Percentiles rank a stretch among this genome's conserved stretches.
phyloP scores from a whole-genome alignment of 1,140 invertebrate genomes.

The Piezodorus guildinii region DNA sequence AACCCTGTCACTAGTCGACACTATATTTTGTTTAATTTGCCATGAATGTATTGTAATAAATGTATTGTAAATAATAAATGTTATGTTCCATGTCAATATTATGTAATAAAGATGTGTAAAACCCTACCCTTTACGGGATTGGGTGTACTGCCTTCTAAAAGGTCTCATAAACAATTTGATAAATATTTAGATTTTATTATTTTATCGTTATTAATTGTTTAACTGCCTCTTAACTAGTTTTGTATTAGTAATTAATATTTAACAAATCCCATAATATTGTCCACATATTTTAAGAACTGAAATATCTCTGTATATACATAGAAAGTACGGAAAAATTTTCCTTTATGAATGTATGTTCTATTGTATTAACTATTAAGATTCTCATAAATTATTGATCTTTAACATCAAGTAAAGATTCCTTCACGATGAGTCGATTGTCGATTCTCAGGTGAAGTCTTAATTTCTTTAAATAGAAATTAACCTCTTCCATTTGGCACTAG shows the following conservation, averaged over 20 bases:
- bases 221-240: constrained; percentile 3
- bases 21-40: constrained; percentile 8
- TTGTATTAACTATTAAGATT: constrained; percentile 2
- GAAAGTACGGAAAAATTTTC: not conserved
- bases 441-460: constrained; percentile 14
- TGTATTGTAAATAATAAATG: constrained; percentile 5
- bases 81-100: not conserved
- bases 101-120: constrained; percentile 2
- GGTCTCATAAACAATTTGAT: not conserved
- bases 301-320: not conserved
- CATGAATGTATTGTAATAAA: constrained; percentile 10
- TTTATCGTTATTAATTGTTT: constrained; percentile 13
- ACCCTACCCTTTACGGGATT: not conserved
- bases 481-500: constrained; percentile 20
- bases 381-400: not conserved
- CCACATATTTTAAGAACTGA: not conserved
- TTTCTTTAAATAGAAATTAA: not conserved
- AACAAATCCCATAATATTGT: not conserved
- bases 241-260: constrained; percentile 10
- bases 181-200: not conserved
- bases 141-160: not conserved
- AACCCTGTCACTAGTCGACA: constrained; percentile 20
- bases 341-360: not conserved
- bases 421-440: constrained; percentile 17
- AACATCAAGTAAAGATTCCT: constrained; percentile 5